A percentile compares a stretch with the other conserved stretches of the same genome.
Conservation (phyloP, 2,888 invertebrate species). For the Ophion obscuratus region DNA sequence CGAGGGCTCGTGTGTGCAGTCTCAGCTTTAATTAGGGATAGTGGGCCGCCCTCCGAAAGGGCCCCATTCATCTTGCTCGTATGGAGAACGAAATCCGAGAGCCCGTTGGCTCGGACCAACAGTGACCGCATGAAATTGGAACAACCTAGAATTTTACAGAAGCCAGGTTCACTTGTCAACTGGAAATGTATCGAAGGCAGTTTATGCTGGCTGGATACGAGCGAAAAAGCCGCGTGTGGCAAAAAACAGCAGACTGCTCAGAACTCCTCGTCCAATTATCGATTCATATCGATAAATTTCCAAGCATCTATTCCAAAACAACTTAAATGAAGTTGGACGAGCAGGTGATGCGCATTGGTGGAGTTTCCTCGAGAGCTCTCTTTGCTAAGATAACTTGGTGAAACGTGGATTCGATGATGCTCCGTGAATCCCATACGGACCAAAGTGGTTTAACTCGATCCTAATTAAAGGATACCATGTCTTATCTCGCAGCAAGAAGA, state of each 20-base stretch:
- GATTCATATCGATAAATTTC: constrained; percentile 1
- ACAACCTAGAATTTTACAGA: neutral
- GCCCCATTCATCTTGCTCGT: constrained; percentile 53
- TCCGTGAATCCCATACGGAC: constrained; percentile 39
- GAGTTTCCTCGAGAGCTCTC: constrained; percentile 18
- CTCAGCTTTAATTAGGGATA: constrained; percentile 58
- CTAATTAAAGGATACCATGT: constrained; percentile 70
- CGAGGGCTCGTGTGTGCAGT: constrained; percentile 28
- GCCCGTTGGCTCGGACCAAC: constrained; percentile 9
- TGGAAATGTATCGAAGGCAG: neutral
- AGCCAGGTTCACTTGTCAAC: neutral
- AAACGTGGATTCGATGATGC: constrained; percentile 53
- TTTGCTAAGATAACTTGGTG: constrained; percentile 31
- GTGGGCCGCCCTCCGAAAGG: constrained; percentile 4
- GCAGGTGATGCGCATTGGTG: constrained; percentile 54
- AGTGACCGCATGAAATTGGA: neutral
- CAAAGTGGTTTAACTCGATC: constrained; percentile 69
- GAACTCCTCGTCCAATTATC: constrained; percentile 4
- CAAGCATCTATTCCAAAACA: neutral
- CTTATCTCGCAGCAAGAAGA: constrained; percentile 57
- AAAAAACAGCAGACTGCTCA: neutral
- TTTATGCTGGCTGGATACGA: neutral
- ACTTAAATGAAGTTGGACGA: constrained; percentile 19
- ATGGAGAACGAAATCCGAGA: constrained; percentile 29
- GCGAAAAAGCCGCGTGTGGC: neutral